A percentile compares a stretch with the other conserved stretches of the same genome.
Evolutionary conservation across 2,113 vertebrate species (phyloP).

Genomic region (Pogona vitticeps): DNA sequence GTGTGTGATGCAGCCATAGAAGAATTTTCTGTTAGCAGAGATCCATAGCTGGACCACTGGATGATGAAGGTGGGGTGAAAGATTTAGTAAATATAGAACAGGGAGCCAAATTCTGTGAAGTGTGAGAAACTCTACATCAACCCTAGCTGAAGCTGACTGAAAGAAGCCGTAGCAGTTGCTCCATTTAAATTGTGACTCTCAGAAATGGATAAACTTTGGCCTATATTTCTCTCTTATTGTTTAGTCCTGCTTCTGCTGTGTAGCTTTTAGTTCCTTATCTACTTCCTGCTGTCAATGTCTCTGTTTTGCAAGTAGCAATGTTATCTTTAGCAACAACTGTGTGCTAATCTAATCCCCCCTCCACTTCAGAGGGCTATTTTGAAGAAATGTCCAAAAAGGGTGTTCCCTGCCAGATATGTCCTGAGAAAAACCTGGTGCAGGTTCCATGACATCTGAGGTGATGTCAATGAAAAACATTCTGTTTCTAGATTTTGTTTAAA

Average conservation of each 20-base stretch:
- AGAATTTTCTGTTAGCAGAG: neutral
- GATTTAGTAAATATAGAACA: neutral
- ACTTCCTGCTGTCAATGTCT: constrained; percentile 31
- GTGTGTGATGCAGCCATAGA: neutral
- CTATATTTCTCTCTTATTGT: constrained; percentile 10
- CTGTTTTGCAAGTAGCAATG: neutral
- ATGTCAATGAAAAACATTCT: neutral
- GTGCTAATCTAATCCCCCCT: constrained; percentile 12
- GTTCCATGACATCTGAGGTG: neutral
- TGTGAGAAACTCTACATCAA: neutral
- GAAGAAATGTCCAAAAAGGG: neutral
- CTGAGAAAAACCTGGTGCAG: neutral
- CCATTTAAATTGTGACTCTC: neutral
- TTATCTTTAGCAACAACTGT: constrained; percentile 23
- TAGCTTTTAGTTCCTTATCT: constrained; percentile 17
- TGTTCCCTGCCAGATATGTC: neutral
- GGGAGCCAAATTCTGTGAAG: neutral
- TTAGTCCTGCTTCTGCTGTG: constrained; percentile 7
- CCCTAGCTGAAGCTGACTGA: neutral
- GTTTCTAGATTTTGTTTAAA: neutral
- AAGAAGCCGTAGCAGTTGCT: neutral
- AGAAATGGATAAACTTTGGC: constrained; percentile 16
- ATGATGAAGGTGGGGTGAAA: neutral
- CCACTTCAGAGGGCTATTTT: neutral
- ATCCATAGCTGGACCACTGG: neutral